These are phyloP conservation scores for Chloromyia formosa DNA, from an alignment of 2,888 invertebrate species.

Conservation along the genomic window DNA sequence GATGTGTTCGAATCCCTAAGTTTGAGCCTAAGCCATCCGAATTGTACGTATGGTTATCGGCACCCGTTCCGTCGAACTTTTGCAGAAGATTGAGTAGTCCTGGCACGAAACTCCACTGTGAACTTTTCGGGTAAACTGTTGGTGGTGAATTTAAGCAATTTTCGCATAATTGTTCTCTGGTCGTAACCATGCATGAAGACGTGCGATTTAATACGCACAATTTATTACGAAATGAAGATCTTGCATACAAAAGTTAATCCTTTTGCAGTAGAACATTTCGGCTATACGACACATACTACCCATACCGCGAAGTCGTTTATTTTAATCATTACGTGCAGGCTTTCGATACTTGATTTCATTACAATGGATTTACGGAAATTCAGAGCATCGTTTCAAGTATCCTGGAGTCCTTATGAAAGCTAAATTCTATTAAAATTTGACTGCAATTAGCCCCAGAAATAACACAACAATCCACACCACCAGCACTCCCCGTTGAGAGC, in stretches of 20 bases:
- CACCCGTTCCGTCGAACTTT: too few relatives aligned
- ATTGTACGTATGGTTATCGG: too few relatives aligned
- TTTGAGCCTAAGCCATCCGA: too few relatives aligned
- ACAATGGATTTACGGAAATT: neutral
- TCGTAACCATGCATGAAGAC: neutral
- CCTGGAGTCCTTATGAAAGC: neutral
- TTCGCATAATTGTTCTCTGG: constrained; percentile 1
- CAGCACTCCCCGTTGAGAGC: too few relatives aligned
- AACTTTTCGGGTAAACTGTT: neutral
- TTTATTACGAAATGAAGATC: neutral
- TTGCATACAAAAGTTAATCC: neutral
- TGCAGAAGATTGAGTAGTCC: neutral
- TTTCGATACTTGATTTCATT: neutral
- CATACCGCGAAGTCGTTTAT: too few relatives aligned
- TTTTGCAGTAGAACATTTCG: neutral
- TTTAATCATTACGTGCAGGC: too few relatives aligned
- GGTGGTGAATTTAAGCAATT: constrained; percentile 6
- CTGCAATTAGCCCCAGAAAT: neutral
- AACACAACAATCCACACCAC: too few relatives aligned
- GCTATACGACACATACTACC: too few relatives aligned
- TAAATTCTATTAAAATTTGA: neutral
- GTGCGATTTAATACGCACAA: constrained; percentile 12
- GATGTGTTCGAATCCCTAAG: too few relatives aligned
- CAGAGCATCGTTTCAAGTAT: neutral
- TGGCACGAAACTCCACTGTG: constrained; percentile 2